Base-by-base conservation (phyloP, 1,140 invertebrate species). In the Asbolus verrucosus region DNA sequence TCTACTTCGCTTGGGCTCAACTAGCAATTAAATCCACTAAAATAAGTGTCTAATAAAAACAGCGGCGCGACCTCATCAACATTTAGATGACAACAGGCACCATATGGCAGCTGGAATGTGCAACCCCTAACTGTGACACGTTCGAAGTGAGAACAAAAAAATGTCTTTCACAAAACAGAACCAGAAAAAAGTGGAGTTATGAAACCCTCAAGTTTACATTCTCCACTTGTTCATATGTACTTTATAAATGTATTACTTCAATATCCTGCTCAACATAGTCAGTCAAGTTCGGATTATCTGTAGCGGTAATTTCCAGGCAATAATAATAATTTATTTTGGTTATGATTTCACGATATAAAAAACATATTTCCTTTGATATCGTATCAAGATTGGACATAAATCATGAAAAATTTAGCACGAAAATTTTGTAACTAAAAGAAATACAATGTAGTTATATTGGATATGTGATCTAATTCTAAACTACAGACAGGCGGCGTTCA, bases 31-130 rank as follows among this genome's bases (percentile, higher is more conserved):
- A 30, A n/a, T n/a, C n/a, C 27, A 30, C 27, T 30, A 30, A 36
- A 6, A n/a, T 36, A 3, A n/a, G 5, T 6, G 33, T 36, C 33
- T 36, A 50, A 41, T 50, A 50, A 50, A 43, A 50, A 21, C 19
- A 50, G 43, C 21, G 43, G 43, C 13, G 43, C 43, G 43, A 50
- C 43, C 43, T 50, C 43, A 50, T 50, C 43, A 50, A 50, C 43
- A 50, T 18, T 50, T 50, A 50, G 9, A 16, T 46, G 41, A 19
- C 19, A 46, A 19, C 41, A 46, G 18, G 3, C 6, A 3, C 41
- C 41, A 46, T 46, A 46, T 46, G 41, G 41, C 18, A 8, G 2
- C 19, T 46, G 5, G 9, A 50, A 50, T 19, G 43, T 50, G 43
- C 43, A 50, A 15, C 43, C 43, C 43, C 16, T 19, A n/a, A 11